These are phyloP conservation scores for Spodoptera littoralis DNA, from an alignment of 2,888 invertebrate genomes.

Conservation along the genomic window DNA sequence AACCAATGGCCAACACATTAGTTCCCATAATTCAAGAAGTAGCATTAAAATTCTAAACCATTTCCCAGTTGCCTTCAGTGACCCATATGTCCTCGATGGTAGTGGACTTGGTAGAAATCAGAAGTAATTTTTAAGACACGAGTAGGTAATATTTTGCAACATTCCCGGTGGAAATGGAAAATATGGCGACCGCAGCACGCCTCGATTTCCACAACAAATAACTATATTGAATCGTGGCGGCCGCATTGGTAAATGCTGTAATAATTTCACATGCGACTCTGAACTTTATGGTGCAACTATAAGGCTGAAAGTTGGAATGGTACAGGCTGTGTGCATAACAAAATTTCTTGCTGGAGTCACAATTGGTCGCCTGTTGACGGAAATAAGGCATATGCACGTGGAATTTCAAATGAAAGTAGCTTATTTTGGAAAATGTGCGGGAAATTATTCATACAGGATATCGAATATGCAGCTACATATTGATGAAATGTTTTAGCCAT, in stretches of 20 bases:
- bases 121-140: slow-evolving; percentile 52
- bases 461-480: slow-evolving; percentile 37
- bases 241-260: slow-evolving; percentile 40
- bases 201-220: slow-evolving; percentile 65
- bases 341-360: slow-evolving; percentile 51
- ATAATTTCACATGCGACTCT: slow-evolving; percentile 33
- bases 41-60: slow-evolving; percentile 39
- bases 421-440: slow-evolving; percentile 50
- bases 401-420: slow-evolving; percentile 58
- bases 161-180: slow-evolving; percentile 63
- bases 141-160: slow-evolving; percentile 46
- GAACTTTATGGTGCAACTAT: slow-evolving; percentile 26
- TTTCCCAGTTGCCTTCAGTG: slow-evolving; percentile 27
- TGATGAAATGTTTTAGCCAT: slow-evolving; percentile 15
- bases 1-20: slow-evolving; percentile 14
- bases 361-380: slow-evolving; percentile 64
- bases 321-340: slow-evolving; percentile 42
- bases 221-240: slow-evolving; percentile 57
- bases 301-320: slow-evolving; percentile 37
- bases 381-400: slow-evolving; percentile 66
- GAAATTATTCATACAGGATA: slow-evolving; percentile 52
- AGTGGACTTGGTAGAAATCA: slow-evolving; percentile 26
- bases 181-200: slow-evolving; percentile 63
- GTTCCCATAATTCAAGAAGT: slow-evolving; percentile 24
- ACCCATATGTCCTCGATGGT: slow-evolving; percentile 30